Conservation (phyloP, 2,113 vertebrate species). For the Corythaeola cristata region DNA sequence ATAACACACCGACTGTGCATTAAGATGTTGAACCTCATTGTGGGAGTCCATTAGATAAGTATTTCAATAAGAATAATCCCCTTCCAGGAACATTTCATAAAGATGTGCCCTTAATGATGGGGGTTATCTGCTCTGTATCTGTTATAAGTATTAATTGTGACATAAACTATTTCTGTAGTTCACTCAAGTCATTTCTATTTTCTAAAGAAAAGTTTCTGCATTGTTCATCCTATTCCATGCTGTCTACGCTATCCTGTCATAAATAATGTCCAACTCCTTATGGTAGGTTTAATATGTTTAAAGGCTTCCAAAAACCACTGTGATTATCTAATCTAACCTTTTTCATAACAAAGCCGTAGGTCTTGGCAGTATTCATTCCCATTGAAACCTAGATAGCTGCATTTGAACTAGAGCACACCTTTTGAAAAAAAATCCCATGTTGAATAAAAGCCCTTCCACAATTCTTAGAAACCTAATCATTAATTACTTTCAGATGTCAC, state of each 20-base stretch:
- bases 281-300: not conserved
- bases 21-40: not conserved
- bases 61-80: slow-evolving; percentile 2
- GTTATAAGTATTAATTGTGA: not conserved
- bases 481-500: slow-evolving; percentile 47
- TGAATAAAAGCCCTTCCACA: not conserved
- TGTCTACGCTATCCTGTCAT: not conserved
- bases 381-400: not conserved
- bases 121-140: not conserved
- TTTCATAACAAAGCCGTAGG: slow-evolving; percentile 8
- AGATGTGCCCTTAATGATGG: not conserved
- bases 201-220: slow-evolving; percentile 28
- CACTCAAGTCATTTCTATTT: not conserved
- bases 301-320: not conserved
- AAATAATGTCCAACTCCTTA: slow-evolving; percentile 16
- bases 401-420: slow-evolving; percentile 14
- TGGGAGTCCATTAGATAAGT: not conserved
- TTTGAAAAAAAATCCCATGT: not conserved
- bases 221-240: slow-evolving; percentile 12
- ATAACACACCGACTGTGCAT: not conserved
- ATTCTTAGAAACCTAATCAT: slow-evolving; percentile 25
- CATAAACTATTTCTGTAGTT: not conserved
- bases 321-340: slow-evolving; percentile 23
- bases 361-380: not conserved
- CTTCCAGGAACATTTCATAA: not conserved